These are phyloP conservation scores for Copidosoma floridanum DNA, from an alignment of 1,140 invertebrate species.

Conservation along the genomic window DNA sequence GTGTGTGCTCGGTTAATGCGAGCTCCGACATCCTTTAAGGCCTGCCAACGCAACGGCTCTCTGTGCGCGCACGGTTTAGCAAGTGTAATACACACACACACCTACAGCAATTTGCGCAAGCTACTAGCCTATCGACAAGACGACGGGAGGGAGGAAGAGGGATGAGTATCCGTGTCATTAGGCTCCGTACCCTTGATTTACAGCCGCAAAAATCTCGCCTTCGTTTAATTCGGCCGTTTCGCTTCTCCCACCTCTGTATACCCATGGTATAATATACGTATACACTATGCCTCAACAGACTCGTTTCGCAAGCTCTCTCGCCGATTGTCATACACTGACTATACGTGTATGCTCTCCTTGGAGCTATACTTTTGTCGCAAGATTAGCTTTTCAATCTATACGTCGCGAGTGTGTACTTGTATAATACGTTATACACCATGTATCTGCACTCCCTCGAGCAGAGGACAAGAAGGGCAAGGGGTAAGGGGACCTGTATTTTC, in stretches of 20 bases:
- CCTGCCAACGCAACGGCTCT: constrained; percentile 38
- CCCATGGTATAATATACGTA: too few relatives aligned
- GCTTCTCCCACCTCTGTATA: too few relatives aligned
- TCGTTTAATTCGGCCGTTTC: constrained; percentile 5
- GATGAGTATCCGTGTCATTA: constrained; percentile 14
- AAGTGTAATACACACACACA: too few relatives aligned
- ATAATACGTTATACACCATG: too few relatives aligned
- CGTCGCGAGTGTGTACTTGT: too few relatives aligned
- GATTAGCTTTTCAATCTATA: background rate
- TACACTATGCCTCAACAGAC: too few relatives aligned
- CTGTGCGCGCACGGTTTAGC: constrained; percentile 45
- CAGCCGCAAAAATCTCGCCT: background rate
- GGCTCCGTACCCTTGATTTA: constrained; percentile 23
- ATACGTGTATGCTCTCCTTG: background rate
- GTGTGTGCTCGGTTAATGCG: constrained; percentile 34
- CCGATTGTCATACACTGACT: constrained; percentile 12
- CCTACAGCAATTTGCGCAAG: too few relatives aligned
- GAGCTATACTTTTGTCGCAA: background rate
- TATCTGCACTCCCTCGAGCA: too few relatives aligned
- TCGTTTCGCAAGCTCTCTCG: background rate
- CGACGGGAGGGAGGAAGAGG: too few relatives aligned
- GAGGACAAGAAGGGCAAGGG: too few relatives aligned
- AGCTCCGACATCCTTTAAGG: constrained; percentile 27
- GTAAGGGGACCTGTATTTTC: too few relatives aligned
- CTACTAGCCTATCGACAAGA: too few relatives aligned